Conservation (phyloP, 1,140 invertebrate genomes). For the Zaprionus nigranus region DNA sequence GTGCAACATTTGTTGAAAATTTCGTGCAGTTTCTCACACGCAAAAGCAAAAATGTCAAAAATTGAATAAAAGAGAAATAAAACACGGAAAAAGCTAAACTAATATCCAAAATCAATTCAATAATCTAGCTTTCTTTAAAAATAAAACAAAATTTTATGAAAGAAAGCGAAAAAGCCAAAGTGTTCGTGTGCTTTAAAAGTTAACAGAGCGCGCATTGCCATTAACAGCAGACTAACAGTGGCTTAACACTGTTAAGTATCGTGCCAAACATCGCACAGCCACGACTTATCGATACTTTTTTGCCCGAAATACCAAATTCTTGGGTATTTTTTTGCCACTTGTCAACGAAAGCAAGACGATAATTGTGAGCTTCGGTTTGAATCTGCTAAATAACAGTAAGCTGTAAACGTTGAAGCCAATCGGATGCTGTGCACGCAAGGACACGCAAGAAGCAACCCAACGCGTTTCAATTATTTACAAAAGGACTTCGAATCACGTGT, state of each 20-base stretch:
- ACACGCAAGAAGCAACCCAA: not conserved
- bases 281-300: constrained; percentile 10
- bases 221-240: constrained; percentile 20
- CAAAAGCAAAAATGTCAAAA: too few relatives aligned
- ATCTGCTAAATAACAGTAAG: constrained; percentile 43
- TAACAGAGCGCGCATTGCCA: constrained; percentile 1
- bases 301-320: not conserved
- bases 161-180: too few relatives aligned
- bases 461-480: constrained; percentile 29
- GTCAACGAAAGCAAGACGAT: not conserved
- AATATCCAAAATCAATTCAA: too few relatives aligned
- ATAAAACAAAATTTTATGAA: not conserved
- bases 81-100: too few relatives aligned
- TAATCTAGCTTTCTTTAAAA: too few relatives aligned
- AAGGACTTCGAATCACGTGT: constrained; percentile 39
- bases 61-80: too few relatives aligned
- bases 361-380: constrained; percentile 10
- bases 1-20: too few relatives aligned
- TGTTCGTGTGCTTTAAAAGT: not conserved
- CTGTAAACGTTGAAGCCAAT: constrained; percentile 42
- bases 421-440: constrained; percentile 44
- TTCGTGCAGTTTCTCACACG: too few relatives aligned
- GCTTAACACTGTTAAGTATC: not conserved
- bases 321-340: constrained; percentile 15
- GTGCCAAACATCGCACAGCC: not conserved